Evolutionary conservation across 2,113 vertebrate species (phyloP).

Genomic region (Embiotoca jacksoni): DNA sequence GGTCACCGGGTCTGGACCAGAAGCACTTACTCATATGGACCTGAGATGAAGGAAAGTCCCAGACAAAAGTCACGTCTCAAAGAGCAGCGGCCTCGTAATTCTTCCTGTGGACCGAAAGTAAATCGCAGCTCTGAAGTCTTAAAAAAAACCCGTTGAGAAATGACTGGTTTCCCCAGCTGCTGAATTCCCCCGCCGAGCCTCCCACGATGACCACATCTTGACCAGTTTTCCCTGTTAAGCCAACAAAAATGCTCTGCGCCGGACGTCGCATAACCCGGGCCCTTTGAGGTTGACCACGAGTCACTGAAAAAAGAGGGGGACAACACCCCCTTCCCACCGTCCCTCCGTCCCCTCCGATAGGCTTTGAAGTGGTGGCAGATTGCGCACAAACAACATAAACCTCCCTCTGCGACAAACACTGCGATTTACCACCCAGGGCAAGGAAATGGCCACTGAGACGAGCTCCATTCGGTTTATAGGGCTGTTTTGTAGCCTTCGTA

Average conservation of each 20-base stretch:
- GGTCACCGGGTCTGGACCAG: conserved; percentile 54
- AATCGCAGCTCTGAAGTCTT: conserved; percentile 18
- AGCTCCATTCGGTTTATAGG: conserved; percentile 75
- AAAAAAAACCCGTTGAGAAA: not conserved
- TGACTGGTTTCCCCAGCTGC: conserved; percentile 48
- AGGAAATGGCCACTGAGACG: conserved; percentile 75
- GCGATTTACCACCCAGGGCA: conserved; percentile 73
- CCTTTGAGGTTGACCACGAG: conserved; percentile 76
- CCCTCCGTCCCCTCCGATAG: conserved; percentile 41
- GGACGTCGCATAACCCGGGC: conserved; percentile 47
- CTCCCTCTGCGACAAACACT: conserved; percentile 72
- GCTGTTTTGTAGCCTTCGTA: conserved; percentile 72
- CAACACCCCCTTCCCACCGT: conserved; percentile 46
- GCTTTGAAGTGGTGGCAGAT: conserved; percentile 84
- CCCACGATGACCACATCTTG: conserved; percentile 39
- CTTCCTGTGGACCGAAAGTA: conserved; percentile 1
- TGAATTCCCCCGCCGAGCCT: conserved; percentile 21
- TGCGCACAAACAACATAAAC: conserved; percentile 82
- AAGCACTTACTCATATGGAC: conserved; percentile 20
- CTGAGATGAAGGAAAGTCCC: conserved; percentile 59
- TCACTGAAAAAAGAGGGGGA: conserved; percentile 61
- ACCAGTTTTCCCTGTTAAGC: conserved; percentile 42
- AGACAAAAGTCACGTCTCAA: conserved; percentile 34
- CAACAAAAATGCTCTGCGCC: conserved; percentile 48
- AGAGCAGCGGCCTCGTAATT: conserved; percentile 33